These are phyloP conservation scores for Heterotis niloticus DNA, from an alignment of 2,113 vertebrate species.

Conservation along the genomic window DNA sequence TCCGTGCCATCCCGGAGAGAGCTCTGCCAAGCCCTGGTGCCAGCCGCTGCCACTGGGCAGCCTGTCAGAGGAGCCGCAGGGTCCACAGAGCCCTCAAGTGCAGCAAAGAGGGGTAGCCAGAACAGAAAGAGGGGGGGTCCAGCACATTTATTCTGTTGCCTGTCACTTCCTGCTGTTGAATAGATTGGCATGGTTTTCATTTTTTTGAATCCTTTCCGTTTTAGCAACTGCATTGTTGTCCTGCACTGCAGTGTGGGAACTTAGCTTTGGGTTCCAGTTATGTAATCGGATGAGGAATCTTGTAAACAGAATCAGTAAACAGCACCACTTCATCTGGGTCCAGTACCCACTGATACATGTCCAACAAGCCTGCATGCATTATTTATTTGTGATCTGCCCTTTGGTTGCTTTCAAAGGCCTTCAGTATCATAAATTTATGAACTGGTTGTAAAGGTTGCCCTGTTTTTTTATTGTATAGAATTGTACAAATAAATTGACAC, in stretches of 20 bases:
- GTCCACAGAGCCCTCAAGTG: neutral
- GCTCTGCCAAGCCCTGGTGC: neutral
- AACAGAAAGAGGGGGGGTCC: neutral
- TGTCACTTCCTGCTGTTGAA: conserved; percentile 24
- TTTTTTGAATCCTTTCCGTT: conserved; percentile 10
- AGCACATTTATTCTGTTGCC: neutral
- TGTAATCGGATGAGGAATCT: neutral
- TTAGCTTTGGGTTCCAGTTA: neutral
- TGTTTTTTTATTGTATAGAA: too few relatives aligned
- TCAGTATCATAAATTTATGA: too few relatives aligned
- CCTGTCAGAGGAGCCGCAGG: neutral
- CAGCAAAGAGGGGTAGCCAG: neutral
- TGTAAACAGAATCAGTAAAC: neutral
- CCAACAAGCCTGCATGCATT: neutral
- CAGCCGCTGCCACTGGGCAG: neutral
- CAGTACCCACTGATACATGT: neutral
- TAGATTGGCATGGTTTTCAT: conserved; percentile 20
- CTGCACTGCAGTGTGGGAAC: conserved; percentile 1
- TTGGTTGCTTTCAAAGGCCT: too few relatives aligned
- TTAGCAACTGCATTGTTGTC: conserved; percentile 6
- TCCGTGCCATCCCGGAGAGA: neutral
- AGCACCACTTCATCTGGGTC: neutral
- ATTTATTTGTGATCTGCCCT: too few relatives aligned
- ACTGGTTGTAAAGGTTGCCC: too few relatives aligned
- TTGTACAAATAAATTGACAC: too few relatives aligned